Evolutionary conservation across 1,140 invertebrate species (phyloP), one percentile per base, ranked within the genome.

Genomic region (Thaumetopoea pityocampa): DNA sequence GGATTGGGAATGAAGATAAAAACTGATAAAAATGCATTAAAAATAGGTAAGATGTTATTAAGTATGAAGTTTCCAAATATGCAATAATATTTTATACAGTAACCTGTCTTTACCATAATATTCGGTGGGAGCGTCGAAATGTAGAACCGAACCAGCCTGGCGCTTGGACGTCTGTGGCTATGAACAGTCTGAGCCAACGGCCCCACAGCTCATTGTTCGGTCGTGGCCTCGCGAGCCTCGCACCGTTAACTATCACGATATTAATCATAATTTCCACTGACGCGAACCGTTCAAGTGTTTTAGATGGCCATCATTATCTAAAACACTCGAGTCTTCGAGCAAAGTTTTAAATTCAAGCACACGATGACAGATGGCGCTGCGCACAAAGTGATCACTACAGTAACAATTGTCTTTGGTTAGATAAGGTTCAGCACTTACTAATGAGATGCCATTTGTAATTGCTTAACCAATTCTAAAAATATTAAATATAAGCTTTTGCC

Each of bases 191-290:
- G 6, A 7, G 10, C 18, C 18, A 29, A 29, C 27, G 20, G 10
- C 12, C 8, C n/a, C 6, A n/a, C 2, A 28, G 17, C 24, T 18
- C n/a, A 9, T 18, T 23, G 9, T n/a, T 8, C 3, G 22, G 47
- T 45, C 49, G 36, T 38, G 56, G 37, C 45, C 49, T 40, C 37
- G 43, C 40, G 24, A 51, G 36, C n/a, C n/a, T n/a, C n/a, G 38
- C 33, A 68, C 68, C 67, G 72, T 76, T 74, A 79, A 60, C 51
- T 53, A 52, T 52, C 51, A 38, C 61, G 71, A 76, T 80, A 80
- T 80, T 79, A 80, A 80, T 80, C 76, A 80, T 80, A 77, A 83
- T 80, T 70, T 63, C 40, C 56, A 68, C 45, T 71, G 76, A 80
- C 70, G 67, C 60, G 64, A 64, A 52, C 67, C 70, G 64, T 51